Evolutionary conservation across 2,888 invertebrate genomes (phyloP).

Genomic region (Euclidia mi): DNA sequence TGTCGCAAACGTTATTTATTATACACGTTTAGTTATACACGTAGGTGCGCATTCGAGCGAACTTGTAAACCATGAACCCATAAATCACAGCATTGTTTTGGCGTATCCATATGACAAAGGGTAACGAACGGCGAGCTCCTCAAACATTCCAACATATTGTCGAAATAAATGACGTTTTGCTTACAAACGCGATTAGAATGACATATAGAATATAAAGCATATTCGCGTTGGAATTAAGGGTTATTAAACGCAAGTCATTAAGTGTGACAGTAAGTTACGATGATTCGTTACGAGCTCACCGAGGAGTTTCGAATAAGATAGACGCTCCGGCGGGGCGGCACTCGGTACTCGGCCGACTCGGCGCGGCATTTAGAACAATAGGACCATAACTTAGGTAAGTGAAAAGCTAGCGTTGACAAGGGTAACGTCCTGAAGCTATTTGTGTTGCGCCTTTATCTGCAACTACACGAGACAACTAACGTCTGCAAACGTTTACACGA

Average conservation of each 20-base stretch:
- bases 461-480: conserved; percentile 40
- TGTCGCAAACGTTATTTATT: conserved; percentile 46
- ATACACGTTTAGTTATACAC: conserved; percentile 37
- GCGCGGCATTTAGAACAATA: conserved; percentile 73
- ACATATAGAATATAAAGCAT: conserved; percentile 41
- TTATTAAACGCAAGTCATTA: conserved; percentile 40
- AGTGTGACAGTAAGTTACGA: conserved; percentile 42
- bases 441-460: conserved; percentile 66
- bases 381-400: conserved; percentile 77
- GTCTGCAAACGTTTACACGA: conserved; percentile 39
- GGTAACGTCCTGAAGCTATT: conserved; percentile 79
- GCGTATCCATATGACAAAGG: conserved; percentile 67
- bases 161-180: conserved; percentile 43
- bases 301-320: conserved; percentile 49
- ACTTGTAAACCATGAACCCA: conserved; percentile 64
- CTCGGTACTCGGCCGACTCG: conserved; percentile 29
- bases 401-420: conserved; percentile 81
- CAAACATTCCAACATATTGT: conserved; percentile 49
- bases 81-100: conserved; percentile 78
- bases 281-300: conserved; percentile 46
- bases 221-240: conserved; percentile 9
- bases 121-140: conserved; percentile 60
- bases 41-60: conserved; percentile 44
- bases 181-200: conserved; percentile 43
- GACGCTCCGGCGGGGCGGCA: conserved; percentile 45